phyloP scores from a whole-genome alignment of 2,888 invertebrate species.

The Cryptocephalus primarius region DNA sequence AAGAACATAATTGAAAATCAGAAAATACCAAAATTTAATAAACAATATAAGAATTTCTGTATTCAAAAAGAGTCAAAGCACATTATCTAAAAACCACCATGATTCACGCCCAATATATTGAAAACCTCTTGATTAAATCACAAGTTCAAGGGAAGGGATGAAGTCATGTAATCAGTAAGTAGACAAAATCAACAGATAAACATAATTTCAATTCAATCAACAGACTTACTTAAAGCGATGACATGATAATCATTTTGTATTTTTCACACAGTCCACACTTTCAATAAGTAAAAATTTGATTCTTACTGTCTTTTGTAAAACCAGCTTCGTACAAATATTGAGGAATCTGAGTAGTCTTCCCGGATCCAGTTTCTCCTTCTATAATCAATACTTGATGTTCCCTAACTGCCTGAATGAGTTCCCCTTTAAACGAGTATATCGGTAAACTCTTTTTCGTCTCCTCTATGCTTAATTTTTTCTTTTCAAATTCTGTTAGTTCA shows the following conservation, averaged over 20 bases:
- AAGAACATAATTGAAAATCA: too few species aligned
- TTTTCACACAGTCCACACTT: not conserved
- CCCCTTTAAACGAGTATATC: slow-evolving; percentile 83
- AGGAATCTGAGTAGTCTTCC: slow-evolving; percentile 98
- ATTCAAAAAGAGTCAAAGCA: too few species aligned
- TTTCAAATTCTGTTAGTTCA: slow-evolving; percentile 55
- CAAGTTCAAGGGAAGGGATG: too few species aligned
- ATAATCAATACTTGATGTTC: slow-evolving; percentile 85
- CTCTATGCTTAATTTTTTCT: slow-evolving; percentile 68
- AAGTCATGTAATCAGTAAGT: too few species aligned
- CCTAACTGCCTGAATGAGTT: slow-evolving; percentile 82
- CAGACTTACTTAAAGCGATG: too few species aligned
- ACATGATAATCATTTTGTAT: not conserved
- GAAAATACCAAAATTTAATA: too few species aligned
- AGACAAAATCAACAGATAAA: too few species aligned
- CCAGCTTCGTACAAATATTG: slow-evolving; percentile 95
- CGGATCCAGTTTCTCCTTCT: slow-evolving; percentile 97
- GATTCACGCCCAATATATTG: too few species aligned
- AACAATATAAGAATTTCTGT: too few species aligned
- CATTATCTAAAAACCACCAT: too few species aligned
- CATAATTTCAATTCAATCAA: too few species aligned
- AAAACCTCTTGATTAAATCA: too few species aligned
- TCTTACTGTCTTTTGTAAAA: slow-evolving; percentile 57
- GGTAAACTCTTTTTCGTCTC: slow-evolving; percentile 90
- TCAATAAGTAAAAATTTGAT: not conserved